Evolutionary conservation across 1,140 invertebrate species (phyloP).

Genomic region (Oreohelix idahoensis): DNA sequence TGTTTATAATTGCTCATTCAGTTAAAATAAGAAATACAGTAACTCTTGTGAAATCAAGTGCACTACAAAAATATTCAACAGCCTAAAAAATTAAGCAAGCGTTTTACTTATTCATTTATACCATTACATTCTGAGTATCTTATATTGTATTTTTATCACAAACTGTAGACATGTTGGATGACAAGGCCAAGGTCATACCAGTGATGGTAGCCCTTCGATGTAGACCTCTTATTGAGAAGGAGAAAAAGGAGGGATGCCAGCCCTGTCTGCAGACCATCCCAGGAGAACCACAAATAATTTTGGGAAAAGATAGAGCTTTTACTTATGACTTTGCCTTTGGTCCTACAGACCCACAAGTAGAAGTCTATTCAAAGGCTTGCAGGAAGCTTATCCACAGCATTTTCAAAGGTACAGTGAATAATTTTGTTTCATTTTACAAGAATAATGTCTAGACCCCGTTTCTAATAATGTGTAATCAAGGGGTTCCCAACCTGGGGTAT

Average conservation of each 20-base stretch:
- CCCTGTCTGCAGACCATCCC: constrained; percentile 64
- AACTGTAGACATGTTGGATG: constrained; percentile 33
- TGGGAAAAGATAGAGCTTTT: constrained; percentile 90
- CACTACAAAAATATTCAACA: no score
- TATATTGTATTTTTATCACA: no score
- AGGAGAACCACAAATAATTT: constrained; percentile 83
- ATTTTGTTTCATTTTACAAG: no score
- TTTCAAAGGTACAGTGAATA: constrained; percentile 84
- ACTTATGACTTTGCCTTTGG: constrained; percentile 91
- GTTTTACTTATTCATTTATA: no score
- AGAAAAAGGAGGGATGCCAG: constrained; percentile 74
- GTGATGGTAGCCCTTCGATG: constrained; percentile 84
- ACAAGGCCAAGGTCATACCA: constrained; percentile 59
- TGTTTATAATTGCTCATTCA: no score
- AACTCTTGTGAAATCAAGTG: no score
- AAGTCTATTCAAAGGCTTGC: constrained; percentile 85
- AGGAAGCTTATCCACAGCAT: constrained; percentile 83
- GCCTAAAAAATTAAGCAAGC: no score
- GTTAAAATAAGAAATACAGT: no score
- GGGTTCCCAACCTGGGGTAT: no score
- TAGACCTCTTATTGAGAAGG: constrained; percentile 83
- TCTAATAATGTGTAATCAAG: no score
- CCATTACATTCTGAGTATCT: no score
- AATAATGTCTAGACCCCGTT: no score
- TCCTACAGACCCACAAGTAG: constrained; percentile 79